Base-by-base conservation (phyloP, 2,888 invertebrate genomes). In the Drosophila nr. medialis region DNA sequence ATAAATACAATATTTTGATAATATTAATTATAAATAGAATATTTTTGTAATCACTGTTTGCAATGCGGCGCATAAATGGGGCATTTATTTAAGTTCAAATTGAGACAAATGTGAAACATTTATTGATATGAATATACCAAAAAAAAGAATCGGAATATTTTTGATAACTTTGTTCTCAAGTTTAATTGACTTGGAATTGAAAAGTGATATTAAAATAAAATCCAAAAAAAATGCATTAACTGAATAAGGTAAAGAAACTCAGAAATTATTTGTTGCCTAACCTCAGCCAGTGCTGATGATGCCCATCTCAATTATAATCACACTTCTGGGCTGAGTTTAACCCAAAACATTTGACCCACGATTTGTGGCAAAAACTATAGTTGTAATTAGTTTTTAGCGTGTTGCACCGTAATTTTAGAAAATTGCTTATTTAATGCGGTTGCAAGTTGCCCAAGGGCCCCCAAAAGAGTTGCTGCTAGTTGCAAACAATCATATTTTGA, bases 401-500 rank as follows among this genome's bases (percentile, higher is more conserved):
- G 86, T 77, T 83, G 75, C 64, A 55, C 56, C 74, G 83, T 72
- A 74, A 78, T 86, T 89, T 86, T 81, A 49, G 73, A 62, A 86
- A 89, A 81, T 86, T 81, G 83, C 87, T 86, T 86, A 86, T 85
- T 86, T 84, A 89, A 88, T 81, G 72, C 72, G 60, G 70, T 63
- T 34, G 61, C 77, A 68, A 75, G 69, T 63, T 61, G 45, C 40
- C 67, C 11, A 18, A 63, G 60, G 68, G 72, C 55, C 72, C 6
- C 77, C 85, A 69, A 65, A 87, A 75, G 73, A 86, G 80, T 80
- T 79, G 83, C 59, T 80, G 73, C 83, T 85, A 87, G 87, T 85
- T 85, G 85, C 88, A 77, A 79, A 83, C 88, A 85, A 87, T 85
- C 86, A 87, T 83, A 86, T 88, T 86, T 85, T 85, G 85, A 87